Evolutionary conservation across 2,797 vertebrate species (phyloP), one percentile per base, ranked within the genome.

Genomic region (Dendrocincla fuliginosa): DNA sequence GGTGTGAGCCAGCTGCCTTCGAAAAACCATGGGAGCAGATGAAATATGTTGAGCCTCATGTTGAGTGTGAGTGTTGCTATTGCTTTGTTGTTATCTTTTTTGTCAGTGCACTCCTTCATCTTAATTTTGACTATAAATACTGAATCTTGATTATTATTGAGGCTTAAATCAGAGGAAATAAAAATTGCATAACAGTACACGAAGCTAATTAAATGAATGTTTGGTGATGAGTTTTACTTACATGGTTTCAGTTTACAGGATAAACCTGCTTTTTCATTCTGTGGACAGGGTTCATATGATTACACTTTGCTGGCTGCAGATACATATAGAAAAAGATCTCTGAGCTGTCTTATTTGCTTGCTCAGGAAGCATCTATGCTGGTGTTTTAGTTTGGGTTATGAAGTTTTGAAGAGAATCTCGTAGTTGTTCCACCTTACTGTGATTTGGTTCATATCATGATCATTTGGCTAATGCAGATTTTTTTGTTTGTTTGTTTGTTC

Each of bases 381-480:
- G 3, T 59, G 9, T 41, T 83, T 59, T 55, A 35, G 24, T 75
- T 17, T 82, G 28, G 7, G 16, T 59, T 55, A 60, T 30, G 5
- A 33, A 50, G 20, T 78, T 59, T 46, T 53, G 35, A 63, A 70
- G 44, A 67, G 49, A 81, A 22, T 61, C 37, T 69, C 19, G 12
- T 13, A 55, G 30, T 46, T 13, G 18, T 82, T 55, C 12, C 47
- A 20, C 27, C 37, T 56, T 56, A 24, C 16, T 73, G 18, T 77
- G 18, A 9, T 76, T 73, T 83, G 27, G 8, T 84, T 91, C 30
- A 19, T 80, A 25, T 20, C 39, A 6, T 42, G 13, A 41, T 37
- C 0, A 0, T 75, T 81, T 76, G 13, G 13, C 68, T 79, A 63
- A 75, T 46, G 35, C 3, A 37, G 32, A 9, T 6, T 33, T 42